Percentiles rank a stretch among this genome's conserved stretches.
These are phyloP conservation scores for Anomalospiza imberbis DNA, from an alignment of 2,797 vertebrate genomes.

Conservation along the genomic window DNA sequence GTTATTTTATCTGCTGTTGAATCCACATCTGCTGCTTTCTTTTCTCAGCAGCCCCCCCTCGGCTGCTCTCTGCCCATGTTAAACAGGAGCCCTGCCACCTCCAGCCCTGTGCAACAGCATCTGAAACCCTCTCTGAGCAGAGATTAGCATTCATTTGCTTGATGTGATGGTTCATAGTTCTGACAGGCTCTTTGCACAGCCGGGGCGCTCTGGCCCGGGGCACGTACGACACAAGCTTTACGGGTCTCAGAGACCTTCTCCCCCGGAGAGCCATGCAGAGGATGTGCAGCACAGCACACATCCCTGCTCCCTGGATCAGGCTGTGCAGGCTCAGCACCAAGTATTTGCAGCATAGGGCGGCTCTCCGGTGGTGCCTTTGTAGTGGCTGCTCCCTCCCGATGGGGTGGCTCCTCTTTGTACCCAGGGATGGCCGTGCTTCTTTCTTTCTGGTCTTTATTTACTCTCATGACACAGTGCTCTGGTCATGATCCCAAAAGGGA, in stretches of 20 bases:
- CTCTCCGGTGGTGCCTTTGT: not conserved
- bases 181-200: not conserved
- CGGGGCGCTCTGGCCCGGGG: not conserved
- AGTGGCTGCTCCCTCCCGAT: accelerated
- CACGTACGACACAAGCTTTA: accelerated
- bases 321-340: not conserved
- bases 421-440: accelerated
- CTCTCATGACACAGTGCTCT: not conserved
- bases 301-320: not conserved
- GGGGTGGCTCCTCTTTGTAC: not conserved
- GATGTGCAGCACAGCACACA: not conserved
- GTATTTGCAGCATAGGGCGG: not conserved
- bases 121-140: not conserved
- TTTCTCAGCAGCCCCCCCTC: not conserved
- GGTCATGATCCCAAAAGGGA: not conserved
- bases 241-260: not conserved
- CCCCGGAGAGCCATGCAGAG: accelerated
- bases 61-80: not conserved
- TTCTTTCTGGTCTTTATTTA: not conserved
- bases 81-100: not conserved
- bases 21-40: not conserved
- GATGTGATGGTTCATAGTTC: not conserved
- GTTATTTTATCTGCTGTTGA: not conserved
- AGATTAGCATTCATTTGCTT: not conserved
- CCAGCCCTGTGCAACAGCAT: not conserved